Evolutionary conservation across 2,888 invertebrate genomes (phyloP).

Genomic region (Chrysolina oricalcia): DNA sequence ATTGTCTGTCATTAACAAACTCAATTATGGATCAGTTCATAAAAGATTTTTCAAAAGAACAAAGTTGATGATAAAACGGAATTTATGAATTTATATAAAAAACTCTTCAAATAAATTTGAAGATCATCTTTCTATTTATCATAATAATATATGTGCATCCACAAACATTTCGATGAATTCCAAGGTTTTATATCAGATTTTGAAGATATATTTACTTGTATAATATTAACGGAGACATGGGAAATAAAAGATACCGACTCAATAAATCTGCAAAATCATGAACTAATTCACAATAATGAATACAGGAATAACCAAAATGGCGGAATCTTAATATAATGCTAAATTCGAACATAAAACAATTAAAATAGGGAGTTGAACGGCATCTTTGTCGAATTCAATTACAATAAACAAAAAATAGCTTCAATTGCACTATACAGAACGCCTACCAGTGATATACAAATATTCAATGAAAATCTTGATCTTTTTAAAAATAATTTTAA

Average conservation of each 20-base stretch:
- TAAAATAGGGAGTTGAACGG: neutral
- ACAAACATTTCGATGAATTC: slow-evolving; percentile 18
- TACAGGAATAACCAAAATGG: neutral
- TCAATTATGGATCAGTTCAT: slow-evolving; percentile 9
- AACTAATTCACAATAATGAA: neutral
- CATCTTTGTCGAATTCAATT: neutral
- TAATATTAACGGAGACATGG: neutral
- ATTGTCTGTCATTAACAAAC: neutral
- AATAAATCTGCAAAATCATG: neutral
- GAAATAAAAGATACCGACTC: too few relatives aligned
- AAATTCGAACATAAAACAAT: neutral
- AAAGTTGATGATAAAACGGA: slow-evolving; percentile 14
- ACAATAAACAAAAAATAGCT: neutral
- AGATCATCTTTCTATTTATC: slow-evolving; percentile 5
- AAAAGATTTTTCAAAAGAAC: slow-evolving; percentile 19
- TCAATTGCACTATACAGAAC: too few relatives aligned
- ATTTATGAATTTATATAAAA: neutral
- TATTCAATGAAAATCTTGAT: neutral
- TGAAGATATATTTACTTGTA: neutral
- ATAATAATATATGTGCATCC: slow-evolving; percentile 7
- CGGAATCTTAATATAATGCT: neutral
- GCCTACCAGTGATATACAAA: neutral
- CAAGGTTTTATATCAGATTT: slow-evolving; percentile 2
- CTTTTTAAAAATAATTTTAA: neutral
- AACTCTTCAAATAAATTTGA: neutral